Base-by-base conservation (phyloP, 1,140 invertebrate genomes). In the Triops longicaudatus region DNA sequence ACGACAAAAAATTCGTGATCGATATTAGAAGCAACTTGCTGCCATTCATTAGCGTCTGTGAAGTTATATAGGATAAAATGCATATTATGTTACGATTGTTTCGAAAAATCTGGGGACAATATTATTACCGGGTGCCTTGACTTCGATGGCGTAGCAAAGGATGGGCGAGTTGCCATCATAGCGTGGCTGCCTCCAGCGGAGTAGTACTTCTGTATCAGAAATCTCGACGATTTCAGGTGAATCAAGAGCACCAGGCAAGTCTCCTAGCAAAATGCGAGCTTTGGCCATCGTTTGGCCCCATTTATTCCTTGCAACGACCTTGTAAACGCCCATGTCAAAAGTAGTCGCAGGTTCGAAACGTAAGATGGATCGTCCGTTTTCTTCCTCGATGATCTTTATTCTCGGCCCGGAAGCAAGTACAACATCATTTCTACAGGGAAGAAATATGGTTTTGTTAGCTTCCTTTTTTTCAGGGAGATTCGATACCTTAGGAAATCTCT, bases 1-100 rank as follows among this genome's bases (percentile, higher is more conserved):
- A 98, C 87, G 0, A 98, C 83, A 81, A 91, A 97, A 83, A 96
- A 97, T 83, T 98, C 96, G 81, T 98, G 94, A 82, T 95, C 93
- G 73, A 98, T 96, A 80, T 96, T 95, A 77, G 91, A 90, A 5
- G 91, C 91, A 3, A 94, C 88, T 22, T 91, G 90, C n/a, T 87
- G 89, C 97, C 97, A 99, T 27, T 93, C 89, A 26, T 91, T 86
- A 26, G 90, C 90, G 81, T 92, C 92, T 85, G 81, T 26, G 78
- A 79, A 77, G 1, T 7, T n/a, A 5, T 27, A 74, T 2, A 74
- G 5, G 3, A n/a, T 31, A 74, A 74, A 28, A 26, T 42, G n/a
- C n/a, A n/a, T n/a, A n/a, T n/a, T n/a, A n/a, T n/a, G n/a, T n/a
- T n/a, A n/a, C n/a, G n/a, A n/a, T n/a, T n/a, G n/a, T n/a, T n/a